These are phyloP conservation scores for Meriones psammophilus DNA, from an alignment of 2,797 vertebrate genomes.

Conservation along the genomic window DNA sequence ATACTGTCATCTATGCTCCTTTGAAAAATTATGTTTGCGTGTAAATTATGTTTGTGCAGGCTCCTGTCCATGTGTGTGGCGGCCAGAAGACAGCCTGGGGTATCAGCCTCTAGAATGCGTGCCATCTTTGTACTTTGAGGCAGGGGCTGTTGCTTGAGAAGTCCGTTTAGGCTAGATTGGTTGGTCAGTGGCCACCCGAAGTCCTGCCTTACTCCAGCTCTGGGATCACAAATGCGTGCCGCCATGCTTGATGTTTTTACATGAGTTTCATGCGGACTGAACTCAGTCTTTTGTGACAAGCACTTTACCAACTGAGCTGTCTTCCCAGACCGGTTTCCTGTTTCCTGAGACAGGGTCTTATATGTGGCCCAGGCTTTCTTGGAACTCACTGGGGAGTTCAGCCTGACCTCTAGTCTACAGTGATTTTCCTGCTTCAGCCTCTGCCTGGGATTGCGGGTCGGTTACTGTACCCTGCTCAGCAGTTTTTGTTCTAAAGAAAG, in stretches of 20 bases:
- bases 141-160: no score
- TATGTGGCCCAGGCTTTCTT: neutral
- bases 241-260: neutral
- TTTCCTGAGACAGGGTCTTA: neutral
- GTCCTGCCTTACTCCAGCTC: neutral
- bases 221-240: neutral
- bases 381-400: neutral
- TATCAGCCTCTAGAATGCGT: neutral
- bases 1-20: neutral
- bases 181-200: neutral
- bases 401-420: neutral
- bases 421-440: neutral
- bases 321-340: neutral
- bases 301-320: neutral
- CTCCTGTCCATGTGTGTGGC: neutral
- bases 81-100: neutral
- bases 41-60: neutral
- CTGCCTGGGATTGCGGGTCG: neutral
- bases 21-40: neutral
- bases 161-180: neutral
- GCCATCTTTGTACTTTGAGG: neutral
- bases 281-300: neutral
- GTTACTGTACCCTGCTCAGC: neutral
- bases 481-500: neutral
- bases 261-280: neutral